Base-by-base conservation (phyloP, 2,797 vertebrate species). In the Hoplostethus atlanticus region DNA sequence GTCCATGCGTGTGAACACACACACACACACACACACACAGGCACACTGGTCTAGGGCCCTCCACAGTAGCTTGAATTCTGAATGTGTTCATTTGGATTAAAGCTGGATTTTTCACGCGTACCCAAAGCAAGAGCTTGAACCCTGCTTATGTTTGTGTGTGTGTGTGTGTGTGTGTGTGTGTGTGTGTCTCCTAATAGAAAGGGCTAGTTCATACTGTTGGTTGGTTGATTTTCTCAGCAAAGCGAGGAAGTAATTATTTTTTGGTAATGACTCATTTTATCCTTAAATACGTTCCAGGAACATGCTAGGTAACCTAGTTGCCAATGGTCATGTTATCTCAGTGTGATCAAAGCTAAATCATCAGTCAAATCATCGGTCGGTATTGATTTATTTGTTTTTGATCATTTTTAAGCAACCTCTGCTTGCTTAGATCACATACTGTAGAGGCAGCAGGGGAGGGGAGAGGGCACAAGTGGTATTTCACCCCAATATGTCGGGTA, bases 61-160 rank as follows among this genome's bases (percentile, higher is more conserved):
- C 13, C 56, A 72, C 55, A 52, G 17, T 57, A 42, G 71, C 68
- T 64, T 55, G 73, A 54, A 64, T 76, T 58, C 55, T 56, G 64
- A 72, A 60, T 7, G 44, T 59, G 55, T 61, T 84, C 74, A 78
- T 80, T 60, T 73, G 71, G 57, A 88, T 84, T 86, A 73, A 87
- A 81, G 51, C 50, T 61, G 66, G 55, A 9, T 79, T 85, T 21
- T 21, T 21, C 30, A 53, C 8, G 66, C 59, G 58, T 71, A 59
- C 77, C 71, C 58, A 3, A 67, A 57, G 57, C 40, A 64, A 73
- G 57, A 67, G 59, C 57, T 72, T 38, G 46, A 56, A 64, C 28
- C 53, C 8, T 16, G 21, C 2, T 47, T 28, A 16, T 44, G 30
- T 61, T 36, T 68, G 44, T 52, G 25, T 58, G 36, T 71, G 21